Percentiles rank a stretch among this genome's conserved stretches.
phyloP scores from a whole-genome alignment of 2,888 invertebrate genomes.

The Catocala sponsa region DNA sequence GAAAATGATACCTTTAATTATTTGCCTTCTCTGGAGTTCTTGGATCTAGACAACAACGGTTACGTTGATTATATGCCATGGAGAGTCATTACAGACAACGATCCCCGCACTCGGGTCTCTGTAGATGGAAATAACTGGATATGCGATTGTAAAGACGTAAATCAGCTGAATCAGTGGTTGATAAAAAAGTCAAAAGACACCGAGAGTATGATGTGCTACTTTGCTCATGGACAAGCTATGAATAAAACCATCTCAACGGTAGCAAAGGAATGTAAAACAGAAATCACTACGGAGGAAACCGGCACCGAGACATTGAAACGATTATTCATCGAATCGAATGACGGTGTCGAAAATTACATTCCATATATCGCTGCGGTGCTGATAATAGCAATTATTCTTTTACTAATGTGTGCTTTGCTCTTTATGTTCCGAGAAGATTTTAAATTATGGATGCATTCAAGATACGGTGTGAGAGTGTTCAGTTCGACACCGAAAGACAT shows the following conservation, averaged over 20 bases:
- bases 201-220: slow-evolving; percentile 90
- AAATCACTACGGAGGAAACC: slow-evolving; percentile 89
- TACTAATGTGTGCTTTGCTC: slow-evolving; percentile 90
- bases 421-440: slow-evolving; percentile 93
- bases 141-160: slow-evolving; percentile 93
- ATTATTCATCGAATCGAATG: slow-evolving; percentile 89
- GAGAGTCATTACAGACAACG: slow-evolving; percentile 90
- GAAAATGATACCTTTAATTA: slow-evolving; percentile 93
- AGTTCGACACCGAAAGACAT: slow-evolving; percentile 88
- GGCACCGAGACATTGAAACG: slow-evolving; percentile 87
- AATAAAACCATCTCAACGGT: slow-evolving; percentile 84
- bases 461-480: slow-evolving; percentile 92
- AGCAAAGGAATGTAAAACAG: slow-evolving; percentile 88
- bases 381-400: slow-evolving; percentile 90
- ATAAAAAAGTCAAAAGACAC: slow-evolving; percentile 90
- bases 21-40: slow-evolving; percentile 91
- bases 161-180: slow-evolving; percentile 91
- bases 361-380: slow-evolving; percentile 92
- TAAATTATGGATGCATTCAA: slow-evolving; percentile 93
- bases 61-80: slow-evolving; percentile 93
- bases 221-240: slow-evolving; percentile 84
- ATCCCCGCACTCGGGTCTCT: slow-evolving; percentile 91
- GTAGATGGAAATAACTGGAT: slow-evolving; percentile 94
- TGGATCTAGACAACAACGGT: slow-evolving; percentile 93
- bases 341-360: slow-evolving; percentile 91